phyloP scores from a whole-genome alignment of 1,140 invertebrate genomes.

The Stegodyphus mimosarum region DNA sequence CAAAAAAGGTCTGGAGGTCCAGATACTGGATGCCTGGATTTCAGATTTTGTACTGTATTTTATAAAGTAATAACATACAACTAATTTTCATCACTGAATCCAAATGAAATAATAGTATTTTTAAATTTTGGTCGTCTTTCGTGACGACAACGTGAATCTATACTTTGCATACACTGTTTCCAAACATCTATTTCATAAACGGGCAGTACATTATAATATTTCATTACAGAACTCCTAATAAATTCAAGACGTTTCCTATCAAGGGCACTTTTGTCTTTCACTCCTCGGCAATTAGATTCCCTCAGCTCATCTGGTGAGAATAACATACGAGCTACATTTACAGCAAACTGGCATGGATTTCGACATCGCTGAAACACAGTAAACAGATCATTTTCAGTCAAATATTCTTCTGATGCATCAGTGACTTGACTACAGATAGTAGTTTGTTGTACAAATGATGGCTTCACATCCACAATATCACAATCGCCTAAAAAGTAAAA shows the following conservation, averaged over 20 bases:
- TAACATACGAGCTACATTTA: slow-evolving; percentile 25
- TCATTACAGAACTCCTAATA: slow-evolving; percentile 22
- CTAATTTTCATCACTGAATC: too few relatives aligned
- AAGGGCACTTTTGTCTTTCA: slow-evolving; percentile 28
- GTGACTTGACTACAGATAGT: too few relatives aligned
- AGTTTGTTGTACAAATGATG: too few relatives aligned
- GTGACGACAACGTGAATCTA: slow-evolving; percentile 38
- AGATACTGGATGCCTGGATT: too few relatives aligned
- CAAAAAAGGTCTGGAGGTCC: too few relatives aligned
- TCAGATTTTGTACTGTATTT: too few relatives aligned
- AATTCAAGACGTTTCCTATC: slow-evolving; percentile 8
- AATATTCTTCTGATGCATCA: not conserved
- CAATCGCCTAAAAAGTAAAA: too few relatives aligned
- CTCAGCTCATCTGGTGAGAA: slow-evolving; percentile 35
- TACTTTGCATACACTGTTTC: slow-evolving; percentile 47
- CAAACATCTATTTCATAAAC: slow-evolving; percentile 14
- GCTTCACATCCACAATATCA: too few relatives aligned
- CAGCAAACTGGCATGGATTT: slow-evolving; percentile 42
- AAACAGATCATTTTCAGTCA: slow-evolving; percentile 9
- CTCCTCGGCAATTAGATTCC: slow-evolving; percentile 39
- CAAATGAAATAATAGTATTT: not conserved
- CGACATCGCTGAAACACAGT: slow-evolving; percentile 7
- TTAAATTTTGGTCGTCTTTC: slow-evolving; percentile 37
- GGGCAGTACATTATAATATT: slow-evolving; percentile 22
- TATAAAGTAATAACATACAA: too few relatives aligned